Evolutionary conservation across 2,113 vertebrate species (phyloP), one percentile per base, ranked within the genome.

Genomic region (Gobio gobio): DNA sequence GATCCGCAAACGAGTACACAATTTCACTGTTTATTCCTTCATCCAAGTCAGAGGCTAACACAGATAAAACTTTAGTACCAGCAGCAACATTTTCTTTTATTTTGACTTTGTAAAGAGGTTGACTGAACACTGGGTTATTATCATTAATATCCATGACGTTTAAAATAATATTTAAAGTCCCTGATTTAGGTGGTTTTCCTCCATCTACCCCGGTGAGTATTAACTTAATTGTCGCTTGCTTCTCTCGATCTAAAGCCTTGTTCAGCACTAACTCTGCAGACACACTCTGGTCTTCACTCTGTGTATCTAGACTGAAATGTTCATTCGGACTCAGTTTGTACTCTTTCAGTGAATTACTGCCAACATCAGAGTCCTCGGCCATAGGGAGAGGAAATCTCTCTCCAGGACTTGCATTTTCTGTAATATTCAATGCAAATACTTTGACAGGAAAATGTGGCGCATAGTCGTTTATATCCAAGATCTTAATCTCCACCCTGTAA

Each of bases 391-490:
- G 87, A 72, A 93, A 90, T 1, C 88, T 89, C 20, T 94, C 93
- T 0, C 94, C 94, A 0, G 88, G 1, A 80, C 84, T 83, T 0
- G 91, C 91, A 0, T 54, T 90, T 6, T 95, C 94, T 1, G 0
- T 88, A 9, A 95, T 90, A 12, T 95, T 91, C 0, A 94, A 13
- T 1, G 29, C 77, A 1, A 1, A 24, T 2, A 51, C 66, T 24
- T 90, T 85, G 2, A 90, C 81, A 0, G 24, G 10, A 89, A 95
- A 95, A 61, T 43, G 51, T 0, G 95, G 95, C 0, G 88, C 82
- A 83, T 95, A 94, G 58, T 95, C 94, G 82, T 95, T 95, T 0
- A 95, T 85, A 76, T 95, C 94, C 74, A 86, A 61, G 56, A 95
- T 87, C 13, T 91, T 86, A 9, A 95, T 82, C 87, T 95, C 93